phyloP scores from a whole-genome alignment of 2,113 vertebrate species.

The Rostratula benghalensis region DNA sequence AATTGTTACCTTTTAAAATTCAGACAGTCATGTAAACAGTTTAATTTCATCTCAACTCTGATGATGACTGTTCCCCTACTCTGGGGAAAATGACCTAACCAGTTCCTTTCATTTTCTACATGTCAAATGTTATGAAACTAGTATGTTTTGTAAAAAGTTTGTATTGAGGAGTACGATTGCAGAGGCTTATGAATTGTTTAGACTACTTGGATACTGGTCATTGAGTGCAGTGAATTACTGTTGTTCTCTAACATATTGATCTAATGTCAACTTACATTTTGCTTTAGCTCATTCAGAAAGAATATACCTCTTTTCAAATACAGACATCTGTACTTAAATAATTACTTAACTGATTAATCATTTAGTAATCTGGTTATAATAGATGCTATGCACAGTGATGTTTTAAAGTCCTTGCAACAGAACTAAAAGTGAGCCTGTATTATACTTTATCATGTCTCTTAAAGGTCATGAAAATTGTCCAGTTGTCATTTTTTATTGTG shows the following conservation, averaged over 20 bases:
- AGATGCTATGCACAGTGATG: neutral
- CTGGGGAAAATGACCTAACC: neutral
- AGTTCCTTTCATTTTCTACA: neutral
- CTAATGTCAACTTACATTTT: neutral
- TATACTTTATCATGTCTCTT: neutral
- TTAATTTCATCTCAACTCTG: neutral
- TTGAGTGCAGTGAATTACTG: neutral
- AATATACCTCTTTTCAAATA: neutral
- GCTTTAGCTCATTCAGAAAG: neutral
- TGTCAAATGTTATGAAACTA: neutral
- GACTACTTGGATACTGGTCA: neutral
- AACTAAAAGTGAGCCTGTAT: neutral
- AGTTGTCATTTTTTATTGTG: neutral
- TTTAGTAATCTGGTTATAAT: neutral
- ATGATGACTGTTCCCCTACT: neutral
- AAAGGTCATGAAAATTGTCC: neutral
- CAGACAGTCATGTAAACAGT: neutral
- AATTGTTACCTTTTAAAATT: neutral
- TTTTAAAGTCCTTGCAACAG: neutral
- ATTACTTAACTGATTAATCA: neutral
- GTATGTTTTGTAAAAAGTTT: neutral
- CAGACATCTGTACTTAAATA: conserved; percentile 22
- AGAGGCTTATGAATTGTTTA: neutral
- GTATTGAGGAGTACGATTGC: neutral
- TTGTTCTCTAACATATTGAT: conserved; percentile 15